Evolutionary conservation across 2,797 vertebrate genomes (phyloP), one percentile per base, ranked within the genome.

Genomic region (Austrolebias charrua): DNA sequence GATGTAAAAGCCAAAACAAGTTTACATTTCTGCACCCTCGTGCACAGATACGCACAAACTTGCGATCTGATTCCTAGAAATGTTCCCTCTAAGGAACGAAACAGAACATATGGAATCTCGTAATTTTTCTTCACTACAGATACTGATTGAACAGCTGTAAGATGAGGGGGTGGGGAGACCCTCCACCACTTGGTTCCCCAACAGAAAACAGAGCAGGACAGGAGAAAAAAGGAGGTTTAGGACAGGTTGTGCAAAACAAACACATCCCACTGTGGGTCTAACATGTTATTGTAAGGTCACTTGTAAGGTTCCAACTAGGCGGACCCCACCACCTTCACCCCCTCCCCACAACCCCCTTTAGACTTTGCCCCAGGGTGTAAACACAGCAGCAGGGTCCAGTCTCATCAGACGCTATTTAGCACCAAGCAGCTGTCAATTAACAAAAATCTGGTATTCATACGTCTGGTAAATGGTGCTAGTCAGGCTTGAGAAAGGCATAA

Each of bases 261-360:
- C 86, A 88, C 65, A 71, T 63, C 52, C 89, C 83, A 83, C 85
- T 70, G 59, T 73, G 86, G 86, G 79, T 79, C 89, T 91, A 87
- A 84, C 82, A 84, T 88, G 87, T 90, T 90, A 83, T 91, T 92
- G 79, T 75, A 91, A 90, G 28, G 66, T 79, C 83, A 90, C 86
- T 61, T 63, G 85, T 69, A 83, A 78, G 89, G 85, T 78, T 79
- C 66, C 80, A 89, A 60, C 3, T 3, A 73, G 73, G 77, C 72
- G 49, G 80, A 90, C 73, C 79, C 85, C 76, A 76, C 79, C 80
- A 87, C 85, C 53, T 43, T 31, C 16, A 38, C 47, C 85, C 52
- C 53, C 45, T 15, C 45, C 13, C 9, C 33, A 33, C 49, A 13
- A 35, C 47, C 78, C 83, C 74, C 84, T 33, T 60, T 71, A 33